Percentiles rank a stretch among this genome's conserved stretches.
Conservation (phyloP, 2,113 vertebrate species). For the Dasyurus viverrinus region DNA sequence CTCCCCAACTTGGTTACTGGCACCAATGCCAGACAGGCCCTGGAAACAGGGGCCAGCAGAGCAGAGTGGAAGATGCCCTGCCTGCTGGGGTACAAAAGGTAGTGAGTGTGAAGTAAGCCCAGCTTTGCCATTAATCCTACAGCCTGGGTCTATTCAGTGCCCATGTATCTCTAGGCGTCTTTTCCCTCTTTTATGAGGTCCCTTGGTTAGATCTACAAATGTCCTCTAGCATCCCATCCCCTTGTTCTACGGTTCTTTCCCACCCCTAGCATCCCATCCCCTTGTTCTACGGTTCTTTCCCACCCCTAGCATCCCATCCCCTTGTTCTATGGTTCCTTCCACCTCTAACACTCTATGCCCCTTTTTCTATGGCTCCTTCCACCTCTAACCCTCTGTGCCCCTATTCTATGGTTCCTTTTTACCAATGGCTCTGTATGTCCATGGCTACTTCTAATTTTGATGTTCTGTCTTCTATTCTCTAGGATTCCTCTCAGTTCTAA, state of each 20-base stretch:
- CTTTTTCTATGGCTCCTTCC: too few species aligned
- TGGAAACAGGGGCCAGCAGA: background rate
- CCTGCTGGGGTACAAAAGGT: background rate
- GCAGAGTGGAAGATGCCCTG: background rate
- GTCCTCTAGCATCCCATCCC: background rate
- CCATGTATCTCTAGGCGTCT: background rate
- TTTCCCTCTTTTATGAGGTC: background rate
- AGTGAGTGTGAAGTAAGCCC: background rate
- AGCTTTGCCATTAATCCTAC: background rate
- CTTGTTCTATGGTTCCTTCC: too few species aligned
- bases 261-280: background rate
- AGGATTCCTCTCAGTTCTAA: too few species aligned
- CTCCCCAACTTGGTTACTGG: background rate
- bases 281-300: background rate
- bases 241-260: accelerated
- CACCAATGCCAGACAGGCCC: background rate
- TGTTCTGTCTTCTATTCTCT: too few species aligned
- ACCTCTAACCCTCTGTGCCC: too few species aligned
- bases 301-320: too few species aligned
- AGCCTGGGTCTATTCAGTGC: background rate
- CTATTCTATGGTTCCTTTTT: background rate
- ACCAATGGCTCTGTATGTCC: background rate
- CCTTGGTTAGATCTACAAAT: too few species aligned
- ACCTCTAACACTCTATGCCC: too few species aligned
- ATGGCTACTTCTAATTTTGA: too few species aligned